Evolutionary conservation across 2,888 invertebrate species (phyloP).

Genomic region (Neoscelio sp.): DNA sequence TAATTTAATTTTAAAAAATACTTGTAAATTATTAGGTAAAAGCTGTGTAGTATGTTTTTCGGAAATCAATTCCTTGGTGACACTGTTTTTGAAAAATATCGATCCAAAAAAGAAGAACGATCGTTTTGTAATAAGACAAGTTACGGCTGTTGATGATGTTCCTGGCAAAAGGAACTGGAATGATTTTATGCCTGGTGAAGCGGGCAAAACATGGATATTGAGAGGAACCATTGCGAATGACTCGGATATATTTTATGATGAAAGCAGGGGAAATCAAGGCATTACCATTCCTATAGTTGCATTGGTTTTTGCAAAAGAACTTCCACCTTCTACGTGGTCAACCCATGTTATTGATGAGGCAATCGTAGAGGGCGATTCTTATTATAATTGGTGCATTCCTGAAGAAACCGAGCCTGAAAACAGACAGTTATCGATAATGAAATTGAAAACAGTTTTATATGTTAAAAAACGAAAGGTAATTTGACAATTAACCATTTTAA

Average conservation of each 20-base stretch:
- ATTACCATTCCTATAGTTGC: conserved; percentile 82
- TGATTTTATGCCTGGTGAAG: conserved; percentile 73
- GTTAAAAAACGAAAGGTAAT: conserved; percentile 30
- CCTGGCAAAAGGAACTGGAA: conserved; percentile 77
- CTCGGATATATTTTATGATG: conserved; percentile 77
- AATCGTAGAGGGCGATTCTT: conserved; percentile 82
- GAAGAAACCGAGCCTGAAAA: conserved; percentile 73
- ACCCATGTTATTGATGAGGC: conserved; percentile 82
- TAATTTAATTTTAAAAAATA: neutral
- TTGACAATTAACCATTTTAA: neutral
- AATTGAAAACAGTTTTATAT: conserved; percentile 79
- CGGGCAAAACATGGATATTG: conserved; percentile 77
- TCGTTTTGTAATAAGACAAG: conserved; percentile 75
- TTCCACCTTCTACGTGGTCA: conserved; percentile 77
- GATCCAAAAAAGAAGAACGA: conserved; percentile 74
- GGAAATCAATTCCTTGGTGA: conserved; percentile 68
- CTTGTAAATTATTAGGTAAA: conserved; percentile 70
- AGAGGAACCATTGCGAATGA: conserved; percentile 74
- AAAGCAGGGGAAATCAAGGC: conserved; percentile 82
- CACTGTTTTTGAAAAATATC: conserved; percentile 73
- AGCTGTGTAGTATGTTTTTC: conserved; percentile 77
- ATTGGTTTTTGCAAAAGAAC: conserved; percentile 79
- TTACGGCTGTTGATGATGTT: conserved; percentile 74
- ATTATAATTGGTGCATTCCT: conserved; percentile 80
- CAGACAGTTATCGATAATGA: conserved; percentile 77